Base-by-base conservation (phyloP, 2,797 vertebrate genomes). In the Premnoplex brunnescens region DNA sequence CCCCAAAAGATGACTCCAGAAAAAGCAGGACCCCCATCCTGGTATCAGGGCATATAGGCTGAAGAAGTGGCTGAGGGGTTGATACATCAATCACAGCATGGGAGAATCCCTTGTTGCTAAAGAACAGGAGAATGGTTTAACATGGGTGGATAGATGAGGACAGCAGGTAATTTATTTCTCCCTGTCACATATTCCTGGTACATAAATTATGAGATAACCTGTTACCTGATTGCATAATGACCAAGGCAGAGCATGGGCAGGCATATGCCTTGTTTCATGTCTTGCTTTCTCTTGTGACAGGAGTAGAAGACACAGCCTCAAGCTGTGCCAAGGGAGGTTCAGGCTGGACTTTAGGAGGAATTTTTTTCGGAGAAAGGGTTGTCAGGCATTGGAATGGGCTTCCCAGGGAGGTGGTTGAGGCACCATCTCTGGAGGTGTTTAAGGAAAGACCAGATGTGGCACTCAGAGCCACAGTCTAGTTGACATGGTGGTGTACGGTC, bases 81-180 rank as follows among this genome's bases (percentile, higher is more conserved):
- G 67, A 78, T 44, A 62, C 37, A 73, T 36, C 2, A 37, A 26
- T 46, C 6, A 5, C 41, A 27, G 20, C 4, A 5, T 34, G 27
- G 18, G n/a, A 55, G 41, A 78, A 78, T 78, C 20, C 15, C 26
- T 89, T 30, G 3, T 44, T 78, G 73, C n/a, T 34, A 27, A 28
- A 91, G 77, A 55, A 26, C 37, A 9, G 64, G 74, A 63, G 72
- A 32, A 12, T 85, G 41, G 27, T 63, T 79, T 88, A 69, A 43
- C 13, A 1, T 22, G 30, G 43, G 41, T 59, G 34, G 78, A 46
- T 36, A 72, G 86, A 41, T 75, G 34, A 89, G 96, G 95, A 84
- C 81, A 91, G 91, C 69, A 55, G 79, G 77, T 91, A 71, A 91
- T 93, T 96, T 96, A 82, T 96, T 97, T 97, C 32, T 93, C 30